A percentile compares a stretch with the other conserved stretches of the same genome.
phyloP scores from a whole-genome alignment of 2,113 vertebrate species.

The Arizona elegans region DNA sequence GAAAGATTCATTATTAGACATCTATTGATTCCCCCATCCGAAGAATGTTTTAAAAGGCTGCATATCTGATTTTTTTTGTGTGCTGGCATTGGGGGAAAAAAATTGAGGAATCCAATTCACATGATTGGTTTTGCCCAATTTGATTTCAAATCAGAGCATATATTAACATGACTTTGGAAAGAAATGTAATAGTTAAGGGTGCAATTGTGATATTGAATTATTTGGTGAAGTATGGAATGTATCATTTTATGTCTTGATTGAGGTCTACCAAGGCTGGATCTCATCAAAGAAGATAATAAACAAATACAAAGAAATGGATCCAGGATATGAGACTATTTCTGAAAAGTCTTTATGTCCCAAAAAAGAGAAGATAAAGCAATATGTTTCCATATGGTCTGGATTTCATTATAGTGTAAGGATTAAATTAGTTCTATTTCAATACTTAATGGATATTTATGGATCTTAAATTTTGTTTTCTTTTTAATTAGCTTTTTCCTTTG shows the following conservation, averaged over 20 bases:
- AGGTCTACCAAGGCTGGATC: background rate
- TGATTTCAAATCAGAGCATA: background rate
- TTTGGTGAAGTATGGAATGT: background rate
- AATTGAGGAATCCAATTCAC: background rate
- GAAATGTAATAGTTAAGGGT: background rate
- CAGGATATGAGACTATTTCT: background rate
- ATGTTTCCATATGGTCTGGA: background rate
- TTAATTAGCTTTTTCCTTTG: background rate
- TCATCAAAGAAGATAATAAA: background rate
- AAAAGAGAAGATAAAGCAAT: background rate
- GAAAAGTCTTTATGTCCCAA: background rate
- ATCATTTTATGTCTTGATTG: background rate
- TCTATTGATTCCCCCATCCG: background rate
- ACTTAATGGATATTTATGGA: background rate
- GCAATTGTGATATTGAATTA: background rate
- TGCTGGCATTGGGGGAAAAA: background rate
- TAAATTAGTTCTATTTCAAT: background rate
- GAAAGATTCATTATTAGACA: background rate
- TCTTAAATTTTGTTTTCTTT: background rate
- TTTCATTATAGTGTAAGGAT: background rate
- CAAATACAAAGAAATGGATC: background rate
- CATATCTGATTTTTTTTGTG: background rate
- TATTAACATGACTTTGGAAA: background rate
- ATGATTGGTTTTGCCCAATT: background rate
- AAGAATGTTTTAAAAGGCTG: background rate